Evolutionary conservation across 1,140 invertebrate genomes (phyloP), one percentile per base, ranked within the genome.

Genomic region (Plectrocnemia conspersa): DNA sequence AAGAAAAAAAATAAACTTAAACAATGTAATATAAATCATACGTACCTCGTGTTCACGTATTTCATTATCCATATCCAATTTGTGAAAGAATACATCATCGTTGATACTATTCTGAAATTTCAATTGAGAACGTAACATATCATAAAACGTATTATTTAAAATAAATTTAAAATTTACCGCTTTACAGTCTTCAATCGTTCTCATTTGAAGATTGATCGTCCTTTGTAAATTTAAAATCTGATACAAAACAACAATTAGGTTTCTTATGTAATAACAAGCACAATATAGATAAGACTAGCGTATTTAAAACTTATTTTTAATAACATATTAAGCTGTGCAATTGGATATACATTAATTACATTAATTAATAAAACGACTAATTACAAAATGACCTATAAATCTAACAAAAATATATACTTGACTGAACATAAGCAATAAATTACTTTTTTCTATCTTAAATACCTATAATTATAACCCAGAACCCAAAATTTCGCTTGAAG

Each of bases 131-230:
- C n/a, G n/a, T n/a, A n/a, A n/a, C n/a, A n/a, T n/a, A n/a, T n/a
- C n/a, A n/a, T n/a, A n/a, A n/a, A n/a, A n/a, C n/a, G n/a, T n/a
- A n/a, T n/a, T n/a, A n/a, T n/a, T n/a, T n/a, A n/a, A n/a, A n/a
- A n/a, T n/a, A n/a, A n/a, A n/a, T n/a, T n/a, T n/a, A n/a, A n/a
- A n/a, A n/a, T n/a, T n/a, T n/a, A n/a, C n/a, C n/a, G n/a, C 48
- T 29, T 42, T 56, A 47, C 1, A 57, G 41, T 57, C 48, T 46
- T 57, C 29, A 15, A 57, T 57, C n/a, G 55, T 57, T 27, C 46
- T 57, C 15, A 15, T 45, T 21, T 57, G 55, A 10, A 57, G 21
- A 23, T 36, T 40, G 4, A 57, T 35, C 23, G 48, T 48, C 11
- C 21, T 13, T 22, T 57, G 55, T 24, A 57, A 46, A 52, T 57